Conservation (phyloP, 2,113 vertebrate species). For the Diphyllodes magnificus region DNA sequence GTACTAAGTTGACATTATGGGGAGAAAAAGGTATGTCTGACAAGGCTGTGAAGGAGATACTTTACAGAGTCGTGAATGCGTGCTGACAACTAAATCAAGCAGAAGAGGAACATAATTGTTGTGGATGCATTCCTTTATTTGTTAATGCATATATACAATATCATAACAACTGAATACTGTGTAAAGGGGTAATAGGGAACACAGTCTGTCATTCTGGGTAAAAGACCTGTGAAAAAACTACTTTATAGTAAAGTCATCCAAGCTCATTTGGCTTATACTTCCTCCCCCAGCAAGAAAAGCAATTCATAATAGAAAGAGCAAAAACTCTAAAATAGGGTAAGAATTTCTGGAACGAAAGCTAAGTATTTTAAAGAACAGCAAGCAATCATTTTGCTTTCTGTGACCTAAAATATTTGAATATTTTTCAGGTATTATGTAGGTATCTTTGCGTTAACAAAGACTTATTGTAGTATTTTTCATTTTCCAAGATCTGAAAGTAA, state of each 20-base stretch:
- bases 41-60: constrained; percentile 52
- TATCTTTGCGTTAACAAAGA: not conserved
- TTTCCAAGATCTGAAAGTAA: not conserved
- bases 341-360: not conserved
- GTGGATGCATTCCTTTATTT: constrained; percentile 60
- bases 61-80: constrained; percentile 40
- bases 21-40: constrained; percentile 28
- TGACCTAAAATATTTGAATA: not conserved
- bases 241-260: not conserved
- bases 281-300: not conserved
- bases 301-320: not conserved
- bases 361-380: not conserved
- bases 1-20: constrained; percentile 3
- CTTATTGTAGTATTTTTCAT: not conserved
- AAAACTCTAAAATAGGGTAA: not conserved
- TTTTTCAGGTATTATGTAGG: not conserved
- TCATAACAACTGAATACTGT: constrained; percentile 47
- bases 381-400: not conserved
- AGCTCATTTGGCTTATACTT: not conserved
- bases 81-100: constrained; percentile 70
- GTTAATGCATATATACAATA: constrained; percentile 52
- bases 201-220: constrained; percentile 26
- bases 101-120: constrained; percentile 59
- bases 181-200: constrained; percentile 32
- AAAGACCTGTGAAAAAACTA: constrained; percentile 19